Evolutionary conservation across 2,797 vertebrate genomes (phyloP).

Genomic region (Lepilemur ruficaudatus): DNA sequence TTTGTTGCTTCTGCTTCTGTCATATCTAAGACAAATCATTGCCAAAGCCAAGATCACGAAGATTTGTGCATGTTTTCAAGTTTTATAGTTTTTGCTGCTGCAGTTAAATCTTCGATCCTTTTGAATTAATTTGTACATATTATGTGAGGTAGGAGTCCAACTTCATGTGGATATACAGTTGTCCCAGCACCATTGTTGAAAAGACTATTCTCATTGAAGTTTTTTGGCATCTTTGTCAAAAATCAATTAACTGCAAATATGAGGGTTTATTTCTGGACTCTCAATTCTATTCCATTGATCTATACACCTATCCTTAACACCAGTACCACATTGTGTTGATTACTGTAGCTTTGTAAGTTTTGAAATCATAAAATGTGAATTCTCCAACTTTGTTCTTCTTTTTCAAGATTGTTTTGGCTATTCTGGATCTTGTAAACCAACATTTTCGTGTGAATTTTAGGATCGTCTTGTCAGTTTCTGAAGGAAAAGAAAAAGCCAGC

Average conservation of each 20-base stretch:
- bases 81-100: not conserved
- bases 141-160: not conserved
- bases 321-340: not conserved
- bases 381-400: not conserved
- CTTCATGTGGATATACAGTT: not conserved
- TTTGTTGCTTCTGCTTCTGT: conserved; percentile 16
- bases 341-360: not conserved
- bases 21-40: not conserved
- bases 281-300: not conserved
- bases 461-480: not conserved
- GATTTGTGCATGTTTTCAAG: not conserved
- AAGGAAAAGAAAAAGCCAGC: not conserved
- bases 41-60: not conserved
- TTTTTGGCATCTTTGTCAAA: not conserved
- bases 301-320: not conserved
- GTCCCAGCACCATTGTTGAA: not conserved
- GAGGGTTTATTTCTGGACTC: not conserved
- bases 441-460: not conserved
- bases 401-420: not conserved
- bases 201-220: not conserved
- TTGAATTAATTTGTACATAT: conserved; percentile 2
- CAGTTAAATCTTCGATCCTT: not conserved
- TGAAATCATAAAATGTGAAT: not conserved
- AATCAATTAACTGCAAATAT: not conserved
- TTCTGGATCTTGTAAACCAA: not conserved